A percentile compares a stretch with the other conserved stretches of the same genome.
These are phyloP conservation scores for Prunella himalayana DNA, from an alignment of 2,113 vertebrate genomes.

Conservation along the genomic window DNA sequence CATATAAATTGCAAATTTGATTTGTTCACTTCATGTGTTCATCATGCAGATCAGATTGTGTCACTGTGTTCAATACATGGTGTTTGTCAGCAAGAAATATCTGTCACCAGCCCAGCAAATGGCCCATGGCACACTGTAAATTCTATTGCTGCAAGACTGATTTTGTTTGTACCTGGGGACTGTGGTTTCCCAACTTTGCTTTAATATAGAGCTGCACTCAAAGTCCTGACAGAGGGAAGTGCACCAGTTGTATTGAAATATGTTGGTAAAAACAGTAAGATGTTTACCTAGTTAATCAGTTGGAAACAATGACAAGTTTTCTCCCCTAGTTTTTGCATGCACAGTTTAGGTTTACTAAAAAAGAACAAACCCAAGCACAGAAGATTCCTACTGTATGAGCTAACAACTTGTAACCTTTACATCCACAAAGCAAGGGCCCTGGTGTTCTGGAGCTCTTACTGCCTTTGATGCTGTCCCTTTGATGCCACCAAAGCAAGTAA, in stretches of 20 bases:
- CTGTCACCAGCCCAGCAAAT: background rate
- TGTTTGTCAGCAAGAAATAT: background rate
- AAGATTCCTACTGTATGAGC: background rate
- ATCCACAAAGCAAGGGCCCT: background rate
- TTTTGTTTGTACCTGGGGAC: background rate
- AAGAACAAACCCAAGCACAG: background rate
- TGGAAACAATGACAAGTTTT: background rate
- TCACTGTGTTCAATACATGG: background rate
- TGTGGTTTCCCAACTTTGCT: background rate
- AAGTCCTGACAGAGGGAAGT: background rate
- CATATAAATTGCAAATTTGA: background rate
- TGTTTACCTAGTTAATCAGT: background rate
- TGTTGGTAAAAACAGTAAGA: background rate
- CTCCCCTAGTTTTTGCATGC: background rate
- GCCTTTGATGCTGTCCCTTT: background rate
- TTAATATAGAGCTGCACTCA: background rate
- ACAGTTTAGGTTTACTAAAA: background rate
- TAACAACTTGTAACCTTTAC: background rate
- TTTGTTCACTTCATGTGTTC: background rate
- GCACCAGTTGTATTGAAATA: background rate
- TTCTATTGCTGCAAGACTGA: background rate
- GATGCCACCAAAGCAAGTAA: background rate
- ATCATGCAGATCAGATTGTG: background rate
- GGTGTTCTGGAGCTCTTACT: background rate
- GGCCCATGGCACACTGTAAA: background rate